Base-by-base conservation (phyloP, 2,797 vertebrate genomes). In the Microcaecilia unicolor region DNA sequence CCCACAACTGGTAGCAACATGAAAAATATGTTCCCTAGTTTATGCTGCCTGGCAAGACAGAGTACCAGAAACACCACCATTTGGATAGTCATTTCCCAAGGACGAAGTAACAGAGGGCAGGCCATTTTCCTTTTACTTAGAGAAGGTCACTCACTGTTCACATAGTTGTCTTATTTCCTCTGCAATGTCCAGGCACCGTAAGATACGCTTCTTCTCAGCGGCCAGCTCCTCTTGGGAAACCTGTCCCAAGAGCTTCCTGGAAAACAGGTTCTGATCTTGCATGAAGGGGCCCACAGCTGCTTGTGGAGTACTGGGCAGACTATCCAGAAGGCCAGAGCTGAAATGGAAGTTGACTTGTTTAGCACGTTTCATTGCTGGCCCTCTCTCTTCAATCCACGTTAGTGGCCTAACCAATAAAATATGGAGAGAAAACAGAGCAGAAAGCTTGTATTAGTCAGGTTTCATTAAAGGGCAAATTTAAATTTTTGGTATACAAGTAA, bases 341-440 rank as follows among this genome's bases (percentile, higher is more conserved):
- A 97, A 93, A 11, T 60, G 81, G 56, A 97, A 87, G 61, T 84
- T 75, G 67, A 97, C 78, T 34, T 62, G 76, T 62, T 93, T 90
- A 41, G 63, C 61, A 24, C 91, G 73, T 42, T 77, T 81, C 31
- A 93, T 63, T 6, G 78, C 86, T 1, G 85, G 82, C 1, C 72
- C 86, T 11, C 86, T 84, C 53, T 98, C 93, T 70, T 98, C 94
- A 12, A 86, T 87, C 94, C 94, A 97, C 2, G 76, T 90, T 30
- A 98, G 56, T 1, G 81, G 76, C 50, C 93, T 98, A 37, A 6
- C n/a, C n/a, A n/a, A n/a, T 4, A 10, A 31, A 61, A 34, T 30
- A 47, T 22, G 48, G 49, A 61, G 30, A 35, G 27, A n/a, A n/a
- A n/a, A n/a, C n/a, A n/a, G n/a, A n/a, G n/a, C n/a, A n/a, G n/a